phyloP scores from a whole-genome alignment of 2,888 invertebrate species.

The Ophraella communa region DNA sequence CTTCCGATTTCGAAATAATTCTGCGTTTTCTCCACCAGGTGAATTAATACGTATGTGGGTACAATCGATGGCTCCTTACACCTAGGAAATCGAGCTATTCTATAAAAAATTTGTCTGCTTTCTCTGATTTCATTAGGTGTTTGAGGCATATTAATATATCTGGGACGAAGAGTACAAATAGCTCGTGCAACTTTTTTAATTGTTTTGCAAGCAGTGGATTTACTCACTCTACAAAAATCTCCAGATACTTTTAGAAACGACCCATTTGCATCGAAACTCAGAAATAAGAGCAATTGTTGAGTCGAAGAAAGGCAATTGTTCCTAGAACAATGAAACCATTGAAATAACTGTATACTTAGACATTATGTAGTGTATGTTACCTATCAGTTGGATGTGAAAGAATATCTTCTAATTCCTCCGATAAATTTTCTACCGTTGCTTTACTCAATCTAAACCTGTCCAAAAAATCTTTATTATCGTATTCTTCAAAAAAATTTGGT shows the following conservation, averaged over 20 bases:
- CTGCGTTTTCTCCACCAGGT: conserved; percentile 4
- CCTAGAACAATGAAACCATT: neutral
- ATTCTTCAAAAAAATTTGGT: neutral
- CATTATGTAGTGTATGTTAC: neutral
- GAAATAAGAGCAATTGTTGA: neutral
- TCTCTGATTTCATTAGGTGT: neutral
- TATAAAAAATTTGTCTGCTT: neutral
- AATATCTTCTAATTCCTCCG: neutral
- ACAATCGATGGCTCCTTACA: conserved; percentile 1
- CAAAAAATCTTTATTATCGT: neutral
- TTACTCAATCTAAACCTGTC: neutral
- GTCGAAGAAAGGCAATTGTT: neutral
- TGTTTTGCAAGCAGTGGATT: too few species aligned
- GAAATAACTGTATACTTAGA: neutral
- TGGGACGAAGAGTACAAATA: neutral
- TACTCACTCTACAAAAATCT: neutral
- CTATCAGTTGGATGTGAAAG: neutral
- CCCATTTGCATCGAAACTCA: neutral
- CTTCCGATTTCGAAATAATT: neutral
- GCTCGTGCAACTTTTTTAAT: too few species aligned
- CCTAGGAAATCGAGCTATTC: neutral
- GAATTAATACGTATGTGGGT: neutral
- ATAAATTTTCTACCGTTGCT: neutral
- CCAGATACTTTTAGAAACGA: neutral
- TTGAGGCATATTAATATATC: neutral